A percentile compares a stretch with the other conserved stretches of the same genome.
Conservation (phyloP, 2,113 vertebrate species). For the Poeciliopsis prolifica region DNA sequence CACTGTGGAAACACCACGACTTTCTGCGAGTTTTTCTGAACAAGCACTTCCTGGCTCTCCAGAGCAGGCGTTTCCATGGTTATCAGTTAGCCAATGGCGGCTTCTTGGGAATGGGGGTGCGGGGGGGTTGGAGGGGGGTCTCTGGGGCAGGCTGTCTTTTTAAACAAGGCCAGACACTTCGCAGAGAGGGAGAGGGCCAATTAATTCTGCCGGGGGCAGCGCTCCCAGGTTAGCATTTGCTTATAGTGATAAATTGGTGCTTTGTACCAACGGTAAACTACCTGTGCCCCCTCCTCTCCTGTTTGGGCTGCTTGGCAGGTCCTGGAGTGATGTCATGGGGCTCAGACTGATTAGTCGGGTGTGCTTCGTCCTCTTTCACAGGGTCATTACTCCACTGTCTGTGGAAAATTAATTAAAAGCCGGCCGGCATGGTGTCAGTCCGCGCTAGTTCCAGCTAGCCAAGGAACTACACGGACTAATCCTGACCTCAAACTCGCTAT, state of each 20-base stretch:
- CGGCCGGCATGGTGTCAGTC: constrained; percentile 54
- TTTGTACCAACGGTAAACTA: constrained; percentile 79
- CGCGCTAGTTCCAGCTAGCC: constrained; percentile 51
- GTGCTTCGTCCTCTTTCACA: constrained; percentile 69
- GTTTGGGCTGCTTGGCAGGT: constrained; percentile 66
- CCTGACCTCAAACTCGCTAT: not conserved
- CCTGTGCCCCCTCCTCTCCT: constrained; percentile 60
- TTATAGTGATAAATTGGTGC: constrained; percentile 83
- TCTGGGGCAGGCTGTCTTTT: constrained; percentile 80
- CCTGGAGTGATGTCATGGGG: constrained; percentile 72
- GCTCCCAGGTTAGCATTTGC: constrained; percentile 83
- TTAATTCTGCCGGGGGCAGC: constrained; percentile 81
- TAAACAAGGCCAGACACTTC: constrained; percentile 83
- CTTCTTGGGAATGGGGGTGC: constrained; percentile 60
- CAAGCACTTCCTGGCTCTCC: constrained; percentile 72
- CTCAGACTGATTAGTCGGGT: constrained; percentile 76
- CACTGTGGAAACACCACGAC: not conserved
- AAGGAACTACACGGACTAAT: not conserved
- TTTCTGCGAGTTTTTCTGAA: constrained; percentile 8
- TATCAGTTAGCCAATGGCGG: constrained; percentile 75
- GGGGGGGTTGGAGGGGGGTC: constrained; percentile 60
- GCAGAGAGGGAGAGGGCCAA: constrained; percentile 81
- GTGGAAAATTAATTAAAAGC: constrained; percentile 82
- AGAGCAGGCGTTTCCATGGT: constrained; percentile 75
- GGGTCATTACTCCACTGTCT: constrained; percentile 70